Evolutionary conservation across 2,113 vertebrate species (phyloP), one percentile per base, ranked within the genome.

Genomic region (Psettodes erumei): DNA sequence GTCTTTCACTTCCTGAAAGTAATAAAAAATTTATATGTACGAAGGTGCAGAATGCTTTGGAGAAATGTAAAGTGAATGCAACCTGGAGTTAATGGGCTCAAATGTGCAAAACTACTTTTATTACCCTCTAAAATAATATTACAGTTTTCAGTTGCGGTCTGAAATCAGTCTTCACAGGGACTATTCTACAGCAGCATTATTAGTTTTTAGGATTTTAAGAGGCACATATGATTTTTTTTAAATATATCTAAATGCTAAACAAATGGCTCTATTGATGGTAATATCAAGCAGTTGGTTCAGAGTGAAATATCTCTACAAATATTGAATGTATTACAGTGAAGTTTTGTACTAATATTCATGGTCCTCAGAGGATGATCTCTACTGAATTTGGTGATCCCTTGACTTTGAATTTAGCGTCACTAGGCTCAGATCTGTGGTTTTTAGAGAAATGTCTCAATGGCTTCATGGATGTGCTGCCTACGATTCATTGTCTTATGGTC

Each of bases 1-100:
- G 42, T 21, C 47, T 69, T n/a, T n/a, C n/a, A n/a, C n/a, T n/a
- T 21, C 25, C 35, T 47, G 28, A 2, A 37, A 35, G 37, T 5
- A 13, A 61, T 68, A 16, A 56, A 61, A 74, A n/a, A n/a, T n/a
- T n/a, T n/a, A n/a, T n/a, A n/a, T n/a, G n/a, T n/a, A n/a, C 21
- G 63, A 61, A 48, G 62, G 27, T 69, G 11, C n/a, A n/a, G n/a
- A n/a, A n/a, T 8, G 13, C 13, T 40, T 1, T 5, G 11, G 21
- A 60, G n/a, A 54, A 67, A 50, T 42, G 33, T 47, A 16, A 30
- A 35, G 42, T 27, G 25, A 69, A 32, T 27, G 45, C 10, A 65
- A 25, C 70, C 37, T 59, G 45, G 13, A 59, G 13, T 64, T 59
- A 65, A 77, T 53, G 43, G 60, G 4, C 27, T 9, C 2, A 23